These are phyloP conservation scores for Tachystola acroxantha DNA, from an alignment of 2,888 invertebrate species.

Conservation along the genomic window DNA sequence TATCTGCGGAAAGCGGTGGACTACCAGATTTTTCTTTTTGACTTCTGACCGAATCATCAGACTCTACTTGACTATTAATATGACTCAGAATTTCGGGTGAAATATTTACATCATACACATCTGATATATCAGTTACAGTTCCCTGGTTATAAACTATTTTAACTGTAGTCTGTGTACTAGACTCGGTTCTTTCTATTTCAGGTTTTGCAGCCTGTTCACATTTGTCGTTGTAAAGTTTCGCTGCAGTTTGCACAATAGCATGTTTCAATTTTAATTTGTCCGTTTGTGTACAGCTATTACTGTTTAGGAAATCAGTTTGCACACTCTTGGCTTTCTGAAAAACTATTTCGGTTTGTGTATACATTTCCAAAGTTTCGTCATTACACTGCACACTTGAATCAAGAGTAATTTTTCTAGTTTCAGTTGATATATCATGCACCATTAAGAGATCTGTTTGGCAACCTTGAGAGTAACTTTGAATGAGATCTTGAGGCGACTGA, in stretches of 20 bases:
- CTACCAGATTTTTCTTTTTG: conserved; percentile 61
- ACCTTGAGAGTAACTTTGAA: conserved; percentile 53
- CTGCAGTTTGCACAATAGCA: conserved; percentile 44
- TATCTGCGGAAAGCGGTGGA: conserved; percentile 64
- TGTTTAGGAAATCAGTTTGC: conserved; percentile 43
- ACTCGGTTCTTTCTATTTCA: conserved; percentile 30
- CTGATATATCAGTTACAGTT: conserved; percentile 28
- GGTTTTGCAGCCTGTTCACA: conserved; percentile 36
- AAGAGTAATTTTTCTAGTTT: conserved; percentile 56
- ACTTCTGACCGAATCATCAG: conserved; percentile 11
- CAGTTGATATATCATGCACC: conserved; percentile 54
- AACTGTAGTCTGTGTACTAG: conserved; percentile 38
- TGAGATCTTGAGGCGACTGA: conserved; percentile 59
- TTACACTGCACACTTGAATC: conserved; percentile 58
- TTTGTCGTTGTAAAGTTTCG: conserved; percentile 38
- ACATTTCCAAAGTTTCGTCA: conserved; percentile 51
- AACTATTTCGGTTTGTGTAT: conserved; percentile 53
- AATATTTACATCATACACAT: conserved; percentile 15
- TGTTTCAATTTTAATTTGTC: conserved; percentile 46
- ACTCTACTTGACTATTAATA: conserved; percentile 10
- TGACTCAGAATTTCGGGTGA: conserved; percentile 16
- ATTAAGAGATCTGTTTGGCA: conserved; percentile 63
- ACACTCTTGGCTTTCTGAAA: conserved; percentile 56
- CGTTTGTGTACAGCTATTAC: conserved; percentile 49
- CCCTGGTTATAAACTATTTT: conserved; percentile 27